Percentiles rank a stretch among this genome's conserved stretches.
Evolutionary conservation across 2,888 invertebrate genomes (phyloP).

Genomic region (Oscheius sp.): DNA sequence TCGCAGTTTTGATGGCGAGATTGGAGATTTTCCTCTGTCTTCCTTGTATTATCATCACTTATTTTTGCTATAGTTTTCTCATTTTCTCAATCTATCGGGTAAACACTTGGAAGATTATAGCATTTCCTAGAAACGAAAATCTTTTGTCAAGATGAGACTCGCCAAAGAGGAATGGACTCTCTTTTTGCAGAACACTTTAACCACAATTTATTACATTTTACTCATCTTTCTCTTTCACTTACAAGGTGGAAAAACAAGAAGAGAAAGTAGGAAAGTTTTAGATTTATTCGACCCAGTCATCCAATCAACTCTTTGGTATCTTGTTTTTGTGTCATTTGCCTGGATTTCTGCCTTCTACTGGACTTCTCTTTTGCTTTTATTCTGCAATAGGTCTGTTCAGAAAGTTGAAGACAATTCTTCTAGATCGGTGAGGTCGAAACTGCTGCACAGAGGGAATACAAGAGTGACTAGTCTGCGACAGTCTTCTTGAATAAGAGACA

Average conservation of each 20-base stretch:
- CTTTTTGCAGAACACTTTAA: neutral
- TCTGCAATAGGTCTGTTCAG: neutral
- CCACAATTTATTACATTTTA: neutral
- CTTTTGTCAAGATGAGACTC: neutral
- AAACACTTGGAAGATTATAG: too few relatives aligned
- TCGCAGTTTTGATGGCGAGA: neutral
- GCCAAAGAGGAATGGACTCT: neutral
- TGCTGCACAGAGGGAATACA: too few relatives aligned
- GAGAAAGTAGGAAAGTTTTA: neutral
- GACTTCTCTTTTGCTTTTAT: neutral
- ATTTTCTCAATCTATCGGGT: neutral
- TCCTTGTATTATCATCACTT: neutral
- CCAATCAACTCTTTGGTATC: neutral
- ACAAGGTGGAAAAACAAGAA: neutral
- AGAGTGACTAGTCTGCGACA: too few relatives aligned
- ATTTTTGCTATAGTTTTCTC: neutral
- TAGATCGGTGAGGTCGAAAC: too few relatives aligned
- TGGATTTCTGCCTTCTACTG: neutral
- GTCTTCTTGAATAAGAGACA: too few relatives aligned
- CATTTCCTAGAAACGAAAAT: neutral
- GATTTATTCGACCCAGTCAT: neutral
- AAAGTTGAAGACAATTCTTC: too few relatives aligned
- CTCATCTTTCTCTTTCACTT: neutral
- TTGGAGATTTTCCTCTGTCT: neutral
- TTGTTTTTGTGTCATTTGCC: neutral